A percentile compares a stretch with the other conserved stretches of the same genome.
These are phyloP conservation scores for Coluber constrictor DNA, from an alignment of 2,797 vertebrate species.

Conservation along the genomic window DNA sequence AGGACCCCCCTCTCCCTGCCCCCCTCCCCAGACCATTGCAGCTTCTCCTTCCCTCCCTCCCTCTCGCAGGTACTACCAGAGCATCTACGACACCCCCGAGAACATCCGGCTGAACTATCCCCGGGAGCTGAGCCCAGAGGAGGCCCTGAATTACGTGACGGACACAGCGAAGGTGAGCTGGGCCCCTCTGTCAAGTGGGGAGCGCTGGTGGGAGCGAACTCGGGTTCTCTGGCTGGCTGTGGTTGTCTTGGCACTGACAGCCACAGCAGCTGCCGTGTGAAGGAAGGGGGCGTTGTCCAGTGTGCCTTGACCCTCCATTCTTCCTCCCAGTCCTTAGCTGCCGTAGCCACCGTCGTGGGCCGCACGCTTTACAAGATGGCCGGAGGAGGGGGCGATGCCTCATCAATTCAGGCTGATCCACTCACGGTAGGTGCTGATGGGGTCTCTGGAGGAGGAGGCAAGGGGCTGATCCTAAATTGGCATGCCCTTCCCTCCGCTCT, in stretches of 20 bases:
- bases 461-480: slow-evolving; percentile 28
- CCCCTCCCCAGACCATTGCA: not conserved
- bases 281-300: not conserved
- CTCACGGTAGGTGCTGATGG: slow-evolving; percentile 72
- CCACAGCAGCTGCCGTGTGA: too few relatives aligned
- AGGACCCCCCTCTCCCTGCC: not conserved
- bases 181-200: not conserved
- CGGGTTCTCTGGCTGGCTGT: not conserved
- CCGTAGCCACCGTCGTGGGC: slow-evolving; percentile 83
- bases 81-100: slow-evolving; percentile 83
- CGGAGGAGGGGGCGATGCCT: slow-evolving; percentile 66
- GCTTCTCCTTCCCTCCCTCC: not conserved
- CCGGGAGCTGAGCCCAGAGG: slow-evolving; percentile 72
- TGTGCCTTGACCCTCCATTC: not conserved
- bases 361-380: slow-evolving; percentile 83
- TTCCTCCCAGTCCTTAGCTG: slow-evolving; percentile 77
- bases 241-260: not conserved
- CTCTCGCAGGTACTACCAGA: slow-evolving; percentile 85
- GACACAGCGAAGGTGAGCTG: slow-evolving; percentile 79
- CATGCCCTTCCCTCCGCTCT: slow-evolving; percentile 29
- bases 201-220: too few relatives aligned
- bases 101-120: slow-evolving; percentile 81
- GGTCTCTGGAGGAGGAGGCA: not conserved
- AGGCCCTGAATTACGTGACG: slow-evolving; percentile 78
- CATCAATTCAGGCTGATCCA: slow-evolving; percentile 76